Percentiles rank a stretch among this genome's conserved stretches.
Evolutionary conservation across 2,888 invertebrate species (phyloP).

Genomic region (Cryptocephalus moraei): DNA sequence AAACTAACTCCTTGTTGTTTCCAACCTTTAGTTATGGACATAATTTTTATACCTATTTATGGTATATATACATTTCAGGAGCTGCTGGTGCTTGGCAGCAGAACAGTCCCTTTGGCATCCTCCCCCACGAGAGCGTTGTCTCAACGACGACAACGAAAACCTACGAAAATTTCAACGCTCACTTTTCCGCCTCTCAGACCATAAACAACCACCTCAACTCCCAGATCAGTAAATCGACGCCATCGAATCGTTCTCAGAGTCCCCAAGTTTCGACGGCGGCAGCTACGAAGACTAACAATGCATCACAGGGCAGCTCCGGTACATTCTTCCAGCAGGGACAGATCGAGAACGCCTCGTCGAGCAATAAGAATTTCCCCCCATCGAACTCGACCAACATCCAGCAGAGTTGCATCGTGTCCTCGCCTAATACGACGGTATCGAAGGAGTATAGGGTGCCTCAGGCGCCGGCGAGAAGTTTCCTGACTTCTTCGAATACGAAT

Average conservation of each 20-base stretch:
- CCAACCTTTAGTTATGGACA: too few species aligned
- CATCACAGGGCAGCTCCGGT: conserved; percentile 37
- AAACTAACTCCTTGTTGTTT: too few species aligned
- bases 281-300: conserved; percentile 19
- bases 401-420: conserved; percentile 65
- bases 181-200: conserved; percentile 54
- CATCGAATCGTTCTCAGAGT: conserved; percentile 43
- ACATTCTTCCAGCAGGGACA: conserved; percentile 56
- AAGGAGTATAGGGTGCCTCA: conserved; percentile 56
- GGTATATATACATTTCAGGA: background rate
- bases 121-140: conserved; percentile 69
- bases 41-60: too few species aligned
- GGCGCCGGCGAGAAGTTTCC: conserved; percentile 39
- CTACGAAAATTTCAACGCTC: conserved; percentile 62
- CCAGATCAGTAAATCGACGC: conserved; percentile 44
- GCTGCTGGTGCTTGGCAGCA: conserved; percentile 63
- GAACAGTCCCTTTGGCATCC: conserved; percentile 66
- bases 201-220: conserved; percentile 55
- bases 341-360: conserved; percentile 37
- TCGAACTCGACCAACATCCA: conserved; percentile 46
- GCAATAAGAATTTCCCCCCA: conserved; percentile 29
- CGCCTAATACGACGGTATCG: conserved; percentile 43
- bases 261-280: conserved; percentile 35
- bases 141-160: conserved; percentile 43
- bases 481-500: conserved; percentile 33